phyloP scores from a whole-genome alignment of 2,888 invertebrate species.

The Tetranychus piercei region DNA sequence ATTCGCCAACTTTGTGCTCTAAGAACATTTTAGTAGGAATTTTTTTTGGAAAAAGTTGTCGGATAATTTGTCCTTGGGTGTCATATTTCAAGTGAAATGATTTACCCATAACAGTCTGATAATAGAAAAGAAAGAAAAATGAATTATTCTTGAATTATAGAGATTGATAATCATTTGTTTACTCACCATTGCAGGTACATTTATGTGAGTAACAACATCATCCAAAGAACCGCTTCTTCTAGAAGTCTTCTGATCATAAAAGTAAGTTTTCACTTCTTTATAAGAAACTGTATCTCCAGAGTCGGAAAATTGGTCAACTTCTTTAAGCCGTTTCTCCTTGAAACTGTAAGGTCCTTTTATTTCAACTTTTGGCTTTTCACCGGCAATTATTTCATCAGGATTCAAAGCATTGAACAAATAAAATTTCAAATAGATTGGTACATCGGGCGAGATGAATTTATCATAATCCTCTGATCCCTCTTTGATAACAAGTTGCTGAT shows the following conservation, averaged over 20 bases:
- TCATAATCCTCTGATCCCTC: slow-evolving; percentile 7
- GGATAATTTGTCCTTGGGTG: background rate
- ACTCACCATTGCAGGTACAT: slow-evolving; percentile 13
- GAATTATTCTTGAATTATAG: background rate
- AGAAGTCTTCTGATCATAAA: background rate
- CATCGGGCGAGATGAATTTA: background rate
- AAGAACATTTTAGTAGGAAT: background rate
- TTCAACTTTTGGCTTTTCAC: slow-evolving; percentile 6
- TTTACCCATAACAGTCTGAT: background rate
- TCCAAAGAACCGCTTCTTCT: background rate
- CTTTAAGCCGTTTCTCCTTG: slow-evolving; percentile 7
- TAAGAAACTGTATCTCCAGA: background rate
- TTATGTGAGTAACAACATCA: slow-evolving; percentile 2
- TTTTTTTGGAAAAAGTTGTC: background rate
- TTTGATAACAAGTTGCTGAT: background rate
- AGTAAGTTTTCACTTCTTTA: slow-evolving; percentile 1
- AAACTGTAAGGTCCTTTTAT: slow-evolving; percentile 15
- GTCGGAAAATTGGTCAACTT: background rate
- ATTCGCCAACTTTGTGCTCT: background rate
- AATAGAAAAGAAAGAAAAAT: background rate
- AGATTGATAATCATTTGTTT: background rate
- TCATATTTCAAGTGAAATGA: too few relatives aligned
- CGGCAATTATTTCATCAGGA: background rate
- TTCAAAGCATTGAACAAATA: slow-evolving; percentile 9
- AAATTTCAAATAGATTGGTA: slow-evolving; percentile 14